A percentile compares a stretch with the other conserved stretches of the same genome.
These are phyloP conservation scores for Epicauta chinensis DNA, from an alignment of 1,140 invertebrate species.

Conservation along the genomic window DNA sequence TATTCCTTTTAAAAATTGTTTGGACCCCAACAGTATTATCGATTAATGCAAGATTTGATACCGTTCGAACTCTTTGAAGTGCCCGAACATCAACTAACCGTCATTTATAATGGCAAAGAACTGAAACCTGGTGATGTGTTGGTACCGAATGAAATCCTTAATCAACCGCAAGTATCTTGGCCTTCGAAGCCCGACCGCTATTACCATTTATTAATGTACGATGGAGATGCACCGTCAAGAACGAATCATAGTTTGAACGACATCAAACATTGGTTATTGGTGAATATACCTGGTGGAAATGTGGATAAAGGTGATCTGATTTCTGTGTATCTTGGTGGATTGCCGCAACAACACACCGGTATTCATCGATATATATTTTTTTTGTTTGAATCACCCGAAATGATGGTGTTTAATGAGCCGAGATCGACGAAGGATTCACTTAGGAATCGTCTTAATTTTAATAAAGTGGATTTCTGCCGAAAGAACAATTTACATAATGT, in stretches of 20 bases:
- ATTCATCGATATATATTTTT: conserved; percentile 87
- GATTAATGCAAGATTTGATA: too few species aligned
- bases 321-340: conserved; percentile 74
- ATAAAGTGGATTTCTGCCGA: too few species aligned
- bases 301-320: conserved; percentile 59
- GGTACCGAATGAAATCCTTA: neutral
- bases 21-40: too few species aligned
- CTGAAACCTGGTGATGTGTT: neutral
- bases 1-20: too few species aligned
- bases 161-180: neutral
- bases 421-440: too few species aligned
- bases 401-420: too few species aligned
- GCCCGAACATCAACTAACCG: neutral
- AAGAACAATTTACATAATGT: too few species aligned
- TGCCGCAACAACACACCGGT: conserved; percentile 70
- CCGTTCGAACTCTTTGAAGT: neutral
- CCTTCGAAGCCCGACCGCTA: neutral
- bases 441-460: too few species aligned
- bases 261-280: conserved; percentile 77
- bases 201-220: neutral
- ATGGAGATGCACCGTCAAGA: neutral
- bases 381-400: conserved; percentile 68
- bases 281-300: conserved; percentile 75
- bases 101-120: neutral
- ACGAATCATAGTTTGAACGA: neutral